These are phyloP conservation scores for Lampris incognitus DNA, from an alignment of 2,113 vertebrate genomes.

Conservation along the genomic window DNA sequence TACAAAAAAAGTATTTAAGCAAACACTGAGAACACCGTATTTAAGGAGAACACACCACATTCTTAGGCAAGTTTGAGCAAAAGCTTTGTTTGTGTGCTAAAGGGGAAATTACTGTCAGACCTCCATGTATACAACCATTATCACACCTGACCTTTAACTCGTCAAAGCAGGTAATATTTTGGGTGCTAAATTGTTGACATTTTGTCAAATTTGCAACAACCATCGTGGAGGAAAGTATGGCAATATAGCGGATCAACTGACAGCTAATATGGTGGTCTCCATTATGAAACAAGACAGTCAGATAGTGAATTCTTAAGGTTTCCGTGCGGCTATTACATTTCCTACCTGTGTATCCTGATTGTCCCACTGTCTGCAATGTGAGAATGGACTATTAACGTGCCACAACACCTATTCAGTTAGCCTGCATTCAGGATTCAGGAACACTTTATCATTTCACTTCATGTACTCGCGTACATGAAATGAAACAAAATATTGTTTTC, in stretches of 20 bases:
- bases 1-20: too few species aligned
- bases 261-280: conserved; percentile 16
- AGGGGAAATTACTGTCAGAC: neutral
- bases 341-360: conserved; percentile 44
- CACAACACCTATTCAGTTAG: conserved; percentile 13
- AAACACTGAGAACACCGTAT: too few species aligned
- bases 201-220: conserved; percentile 13
- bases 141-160: too few species aligned
- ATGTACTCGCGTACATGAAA: too few species aligned
- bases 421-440: neutral
- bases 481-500: too few species aligned
- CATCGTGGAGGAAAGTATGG: neutral
- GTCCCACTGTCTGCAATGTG: conserved; percentile 8
- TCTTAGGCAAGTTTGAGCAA: too few species aligned
- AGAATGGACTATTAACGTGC: conserved; percentile 4
- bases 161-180: neutral
- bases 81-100: too few species aligned
- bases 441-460: too few species aligned
- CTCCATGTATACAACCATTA: neutral
- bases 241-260: conserved; percentile 33
- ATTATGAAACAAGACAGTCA: conserved; percentile 18
- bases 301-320: conserved; percentile 4
- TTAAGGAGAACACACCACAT: too few species aligned
- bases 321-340: conserved; percentile 38
- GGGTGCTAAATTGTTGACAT: neutral